Evolutionary conservation across 1,140 invertebrate species (phyloP).

Genomic region (Saccostrea echinata): DNA sequence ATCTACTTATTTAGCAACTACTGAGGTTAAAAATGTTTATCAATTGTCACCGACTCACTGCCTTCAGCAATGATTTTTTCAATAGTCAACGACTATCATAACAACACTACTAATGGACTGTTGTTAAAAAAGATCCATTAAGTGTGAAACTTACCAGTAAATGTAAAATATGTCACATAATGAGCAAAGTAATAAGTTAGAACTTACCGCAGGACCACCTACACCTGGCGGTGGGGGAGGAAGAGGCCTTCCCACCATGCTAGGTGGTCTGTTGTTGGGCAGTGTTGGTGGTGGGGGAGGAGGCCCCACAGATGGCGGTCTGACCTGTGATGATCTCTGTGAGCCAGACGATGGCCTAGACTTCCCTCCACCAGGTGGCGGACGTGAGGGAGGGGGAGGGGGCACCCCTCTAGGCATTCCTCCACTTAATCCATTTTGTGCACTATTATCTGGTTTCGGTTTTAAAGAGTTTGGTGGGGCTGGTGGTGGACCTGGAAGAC

Average conservation of each 20-base stretch:
- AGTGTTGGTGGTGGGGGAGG: conserved; percentile 15
- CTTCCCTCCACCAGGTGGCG: conserved; percentile 16
- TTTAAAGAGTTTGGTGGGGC: not conserved
- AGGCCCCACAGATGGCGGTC: conserved; percentile 40
- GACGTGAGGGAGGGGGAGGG: conserved; percentile 47
- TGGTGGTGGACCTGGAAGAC: not conserved
- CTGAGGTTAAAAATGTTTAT: no score
- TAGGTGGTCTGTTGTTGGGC: conserved; percentile 43
- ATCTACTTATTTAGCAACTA: no score
- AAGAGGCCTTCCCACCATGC: conserved; percentile 56
- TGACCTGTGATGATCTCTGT: conserved; percentile 11
- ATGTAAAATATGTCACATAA: not conserved
- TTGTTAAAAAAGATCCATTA: no score
- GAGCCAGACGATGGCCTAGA: not conserved
- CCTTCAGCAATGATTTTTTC: no score
- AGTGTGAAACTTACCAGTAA: not conserved
- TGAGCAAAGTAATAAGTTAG: not conserved
- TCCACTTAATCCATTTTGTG: conserved; percentile 29
- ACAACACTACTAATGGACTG: no score
- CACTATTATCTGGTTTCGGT: conserved; percentile 29
- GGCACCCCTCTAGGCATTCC: conserved; percentile 43
- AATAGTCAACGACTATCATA: no score
- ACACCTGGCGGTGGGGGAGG: conserved; percentile 45
- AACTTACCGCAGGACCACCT: not conserved
- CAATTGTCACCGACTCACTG: no score